Percentiles rank a stretch among this genome's conserved stretches.
Conservation (phyloP, 2,888 invertebrate species). For the Apamea anceps region DNA sequence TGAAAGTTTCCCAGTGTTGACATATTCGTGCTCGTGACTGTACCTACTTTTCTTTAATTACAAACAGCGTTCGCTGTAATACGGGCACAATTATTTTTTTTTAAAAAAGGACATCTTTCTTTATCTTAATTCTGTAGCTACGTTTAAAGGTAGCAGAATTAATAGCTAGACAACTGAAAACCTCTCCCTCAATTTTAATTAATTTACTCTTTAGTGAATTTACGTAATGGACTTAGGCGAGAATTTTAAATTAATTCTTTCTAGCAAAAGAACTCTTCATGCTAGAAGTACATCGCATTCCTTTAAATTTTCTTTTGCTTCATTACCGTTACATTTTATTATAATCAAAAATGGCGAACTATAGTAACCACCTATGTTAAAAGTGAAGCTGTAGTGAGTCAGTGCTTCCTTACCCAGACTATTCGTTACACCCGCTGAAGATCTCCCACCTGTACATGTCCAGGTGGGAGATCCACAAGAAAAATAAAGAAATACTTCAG, state of each 20-base stretch:
- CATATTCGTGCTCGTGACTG: too few species aligned
- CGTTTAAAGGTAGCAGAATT: constrained; percentile 42
- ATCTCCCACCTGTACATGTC: too few species aligned
- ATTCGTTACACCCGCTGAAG: too few species aligned
- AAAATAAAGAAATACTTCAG: too few species aligned
- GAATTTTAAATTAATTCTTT: constrained; percentile 46
- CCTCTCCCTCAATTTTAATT: constrained; percentile 51
- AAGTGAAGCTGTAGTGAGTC: too few species aligned
- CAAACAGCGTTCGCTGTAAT: background rate
- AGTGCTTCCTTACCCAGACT: too few species aligned
- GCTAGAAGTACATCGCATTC: background rate
- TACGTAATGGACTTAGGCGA: constrained; percentile 45
- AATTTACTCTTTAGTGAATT: constrained; percentile 30
- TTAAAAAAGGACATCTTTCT: constrained; percentile 12
- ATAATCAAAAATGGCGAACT: background rate
- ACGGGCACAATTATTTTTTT: constrained; percentile 26
- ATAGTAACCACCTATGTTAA: background rate
- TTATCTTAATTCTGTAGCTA: constrained; percentile 27
- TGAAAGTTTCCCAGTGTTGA: too few species aligned
- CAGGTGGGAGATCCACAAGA: too few species aligned
- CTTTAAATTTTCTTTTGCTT: background rate
- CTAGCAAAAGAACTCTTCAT: constrained; percentile 1
- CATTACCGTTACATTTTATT: background rate
- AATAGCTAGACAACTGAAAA: constrained; percentile 56
- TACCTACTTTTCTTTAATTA: constrained; percentile 28